Evolutionary conservation across 1,140 invertebrate species (phyloP).

Genomic region (Procambarus virginalis): DNA sequence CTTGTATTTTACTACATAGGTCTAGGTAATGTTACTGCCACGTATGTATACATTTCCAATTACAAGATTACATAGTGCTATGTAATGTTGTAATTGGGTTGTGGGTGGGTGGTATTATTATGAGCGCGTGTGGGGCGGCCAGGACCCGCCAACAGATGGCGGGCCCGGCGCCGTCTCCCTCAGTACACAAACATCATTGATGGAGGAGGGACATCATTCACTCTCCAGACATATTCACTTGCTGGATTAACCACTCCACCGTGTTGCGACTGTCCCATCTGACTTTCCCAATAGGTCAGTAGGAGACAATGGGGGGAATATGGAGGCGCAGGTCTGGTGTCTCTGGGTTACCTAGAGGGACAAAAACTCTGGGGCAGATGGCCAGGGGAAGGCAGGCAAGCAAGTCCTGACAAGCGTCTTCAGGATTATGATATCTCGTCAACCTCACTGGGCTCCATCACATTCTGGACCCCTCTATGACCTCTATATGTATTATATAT

Average conservation of each 20-base stretch:
- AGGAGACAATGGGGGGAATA: background rate
- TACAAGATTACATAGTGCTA: too few species aligned
- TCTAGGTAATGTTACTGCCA: too few species aligned
- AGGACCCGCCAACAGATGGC: slow-evolving; percentile 9
- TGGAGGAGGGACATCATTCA: background rate
- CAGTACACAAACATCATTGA: slow-evolving; percentile 10
- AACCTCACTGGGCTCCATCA: too few species aligned
- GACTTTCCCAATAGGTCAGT: background rate
- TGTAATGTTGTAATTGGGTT: too few species aligned
- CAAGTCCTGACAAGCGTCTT: too few species aligned
- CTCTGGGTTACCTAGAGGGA: background rate
- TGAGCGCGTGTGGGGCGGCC: background rate
- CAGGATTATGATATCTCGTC: too few species aligned
- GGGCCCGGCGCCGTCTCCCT: background rate
- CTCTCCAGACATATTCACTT: background rate
- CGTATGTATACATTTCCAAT: too few species aligned
- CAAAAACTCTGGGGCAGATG: background rate
- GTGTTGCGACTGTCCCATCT: background rate
- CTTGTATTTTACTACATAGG: too few species aligned
- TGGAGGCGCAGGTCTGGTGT: too few species aligned
- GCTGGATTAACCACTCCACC: background rate
- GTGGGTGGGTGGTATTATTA: background rate
- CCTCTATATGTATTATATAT: too few species aligned
- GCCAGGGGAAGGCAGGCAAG: background rate
- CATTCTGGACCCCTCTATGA: too few species aligned